Conservation (phyloP, 2,888 invertebrate species). For the Stramonita haemastoma region DNA sequence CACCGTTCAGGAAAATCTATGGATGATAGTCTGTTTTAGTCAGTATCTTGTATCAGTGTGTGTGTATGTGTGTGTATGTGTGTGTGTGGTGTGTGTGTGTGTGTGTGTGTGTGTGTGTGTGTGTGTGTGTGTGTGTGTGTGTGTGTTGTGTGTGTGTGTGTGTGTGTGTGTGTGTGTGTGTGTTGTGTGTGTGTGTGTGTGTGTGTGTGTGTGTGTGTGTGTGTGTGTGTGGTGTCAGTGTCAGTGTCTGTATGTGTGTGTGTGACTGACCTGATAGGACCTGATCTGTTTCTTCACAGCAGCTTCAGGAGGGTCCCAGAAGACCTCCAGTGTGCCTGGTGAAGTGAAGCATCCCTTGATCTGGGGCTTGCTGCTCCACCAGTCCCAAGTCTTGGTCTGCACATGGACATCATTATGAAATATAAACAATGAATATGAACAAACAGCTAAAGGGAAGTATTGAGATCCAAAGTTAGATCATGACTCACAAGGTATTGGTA, state of each 20-base stretch:
- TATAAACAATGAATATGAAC: no score
- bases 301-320: conserved; percentile 71
- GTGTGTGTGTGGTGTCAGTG: background rate
- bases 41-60: background rate
- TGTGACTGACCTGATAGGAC: conserved; percentile 44
- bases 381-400: conserved; percentile 60
- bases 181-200: background rate
- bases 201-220: background rate
- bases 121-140: background rate
- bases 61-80: no score
- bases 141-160: background rate
- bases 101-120: background rate
- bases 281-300: conserved; percentile 47
- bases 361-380: conserved; percentile 73
- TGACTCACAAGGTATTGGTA: no score
- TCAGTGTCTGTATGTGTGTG: background rate
- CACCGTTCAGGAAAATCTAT: conserved; percentile 75
- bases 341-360: conserved; percentile 71
- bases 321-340: conserved; percentile 75
- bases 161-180: background rate
- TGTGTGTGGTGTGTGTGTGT: background rate
- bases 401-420: background rate
- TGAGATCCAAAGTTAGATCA: no score
- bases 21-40: background rate
- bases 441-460: no score